Base-by-base conservation (phyloP, 2,888 invertebrate species). In the Lampropteryx suffumata region DNA sequence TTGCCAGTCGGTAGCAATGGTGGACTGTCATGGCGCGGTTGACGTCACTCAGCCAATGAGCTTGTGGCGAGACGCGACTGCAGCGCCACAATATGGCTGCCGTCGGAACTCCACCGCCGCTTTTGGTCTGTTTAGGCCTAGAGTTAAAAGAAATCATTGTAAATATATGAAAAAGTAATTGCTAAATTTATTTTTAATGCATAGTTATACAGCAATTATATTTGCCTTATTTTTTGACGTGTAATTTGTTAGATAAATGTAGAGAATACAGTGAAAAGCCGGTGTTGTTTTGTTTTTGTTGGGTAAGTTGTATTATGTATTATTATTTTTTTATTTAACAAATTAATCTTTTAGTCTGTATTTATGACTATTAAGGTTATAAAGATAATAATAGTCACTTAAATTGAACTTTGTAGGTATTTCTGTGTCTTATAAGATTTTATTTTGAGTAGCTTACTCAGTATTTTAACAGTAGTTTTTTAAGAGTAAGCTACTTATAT, bases 61-160 rank as follows among this genome's bases (percentile, higher is more conserved):
- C 83, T 79, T 69, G 65, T 61, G 67, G 75, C 61, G 71, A 75
- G 67, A 67, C 72, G 82, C 87, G 88, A 88, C 78, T 70, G 76
- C 76, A 87, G 88, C 89, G 89, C 87, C 88, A 85, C 89, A 88
- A 90, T 72, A 90, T 89, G 90, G 89, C 90, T 74, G 85, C 86
- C 87, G 84, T 65, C 84, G 82, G 82, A 64, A 72, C 64, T 56
- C 71, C 71, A 80, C 84, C 84, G 86, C 80, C 87, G 88, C 87
- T 79, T 76, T 74, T 74, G 64, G 70, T 73, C 77, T 79, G 81
- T 85, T 87, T 89, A 90, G 90, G 90, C 90, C 90, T 89, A 90
- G 76, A 79, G 70, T 72, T 70, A 68, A 71, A 64, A 69, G 65
- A 73, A 73, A 75, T 79, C 74, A 69, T 46, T 59, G 57, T 53